phyloP scores from a whole-genome alignment of 2,888 invertebrate genomes.

The Globia sparganii region DNA sequence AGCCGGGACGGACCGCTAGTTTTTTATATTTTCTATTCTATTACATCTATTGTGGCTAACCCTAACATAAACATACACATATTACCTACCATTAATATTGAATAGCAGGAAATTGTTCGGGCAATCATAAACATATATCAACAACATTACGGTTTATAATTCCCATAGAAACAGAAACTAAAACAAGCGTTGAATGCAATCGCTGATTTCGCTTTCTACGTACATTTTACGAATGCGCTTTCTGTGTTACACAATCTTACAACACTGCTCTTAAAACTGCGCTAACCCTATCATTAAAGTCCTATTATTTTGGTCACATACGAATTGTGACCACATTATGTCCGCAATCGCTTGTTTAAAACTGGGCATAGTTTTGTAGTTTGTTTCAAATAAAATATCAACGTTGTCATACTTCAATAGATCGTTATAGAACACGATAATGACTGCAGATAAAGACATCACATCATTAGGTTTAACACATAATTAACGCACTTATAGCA shows the following conservation, averaged over 20 bases:
- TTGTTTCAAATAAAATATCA: constrained; percentile 35
- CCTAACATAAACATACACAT: not conserved
- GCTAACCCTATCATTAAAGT: constrained; percentile 72
- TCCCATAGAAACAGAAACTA: constrained; percentile 41
- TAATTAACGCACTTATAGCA: constrained; percentile 45
- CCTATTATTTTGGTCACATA: constrained; percentile 74
- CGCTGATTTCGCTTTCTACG: constrained; percentile 72
- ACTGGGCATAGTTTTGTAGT: constrained; percentile 11
- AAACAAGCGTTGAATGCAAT: constrained; percentile 59
- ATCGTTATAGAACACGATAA: constrained; percentile 30
- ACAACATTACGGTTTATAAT: constrained; percentile 37
- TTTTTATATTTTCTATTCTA: not conserved
- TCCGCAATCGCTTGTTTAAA: constrained; percentile 31
- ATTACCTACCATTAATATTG: constrained; percentile 27
- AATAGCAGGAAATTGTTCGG: constrained; percentile 37
- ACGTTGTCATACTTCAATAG: constrained; percentile 37
- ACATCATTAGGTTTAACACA: constrained; percentile 36
- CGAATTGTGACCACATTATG: constrained; percentile 56
- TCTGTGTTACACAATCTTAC: constrained; percentile 75
- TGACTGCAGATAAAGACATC: constrained; percentile 18
- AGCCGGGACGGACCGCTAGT: too few relatives aligned
- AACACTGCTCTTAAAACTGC: constrained; percentile 69
- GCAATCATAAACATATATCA: constrained; percentile 27
- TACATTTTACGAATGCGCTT: constrained; percentile 75
- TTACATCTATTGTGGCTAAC: not conserved